phyloP scores from a whole-genome alignment of 2,888 invertebrate species.

The Nasonovia ribisnigri region DNA sequence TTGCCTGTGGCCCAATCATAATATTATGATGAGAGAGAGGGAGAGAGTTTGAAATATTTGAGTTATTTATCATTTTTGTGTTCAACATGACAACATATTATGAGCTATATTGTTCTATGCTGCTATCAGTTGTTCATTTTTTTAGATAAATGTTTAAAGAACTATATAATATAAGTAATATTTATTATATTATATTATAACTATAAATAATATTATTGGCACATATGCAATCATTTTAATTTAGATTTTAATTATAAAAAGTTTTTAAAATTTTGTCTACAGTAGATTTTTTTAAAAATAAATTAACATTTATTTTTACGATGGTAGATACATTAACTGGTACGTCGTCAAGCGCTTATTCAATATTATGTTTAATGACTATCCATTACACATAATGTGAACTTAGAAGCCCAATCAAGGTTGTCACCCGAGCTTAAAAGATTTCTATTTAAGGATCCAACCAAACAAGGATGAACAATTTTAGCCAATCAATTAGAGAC shows the following conservation, averaged over 20 bases:
- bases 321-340: neutral
- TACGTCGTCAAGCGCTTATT: neutral
- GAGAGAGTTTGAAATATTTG: neutral
- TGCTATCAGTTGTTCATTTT: neutral
- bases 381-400: neutral
- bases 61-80: neutral
- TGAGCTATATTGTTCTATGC: neutral
- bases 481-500: slow-evolving; percentile 9
- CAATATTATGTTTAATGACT: slow-evolving; percentile 6
- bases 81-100: neutral
- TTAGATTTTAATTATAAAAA: neutral
- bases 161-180: neutral
- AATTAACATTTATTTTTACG: neutral
- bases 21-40: neutral
- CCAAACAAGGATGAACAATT: neutral
- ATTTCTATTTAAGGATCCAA: neutral
- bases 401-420: neutral
- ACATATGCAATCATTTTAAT: neutral
- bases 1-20: neutral
- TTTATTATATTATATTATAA: neutral
- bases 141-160: neutral
- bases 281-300: neutral
- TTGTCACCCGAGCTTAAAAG: neutral
- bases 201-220: neutral
- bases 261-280: neutral